A percentile compares a stretch with the other conserved stretches of the same genome.
These are phyloP conservation scores for Luperina testacea DNA, from an alignment of 2,888 invertebrate genomes.

Conservation along the genomic window DNA sequence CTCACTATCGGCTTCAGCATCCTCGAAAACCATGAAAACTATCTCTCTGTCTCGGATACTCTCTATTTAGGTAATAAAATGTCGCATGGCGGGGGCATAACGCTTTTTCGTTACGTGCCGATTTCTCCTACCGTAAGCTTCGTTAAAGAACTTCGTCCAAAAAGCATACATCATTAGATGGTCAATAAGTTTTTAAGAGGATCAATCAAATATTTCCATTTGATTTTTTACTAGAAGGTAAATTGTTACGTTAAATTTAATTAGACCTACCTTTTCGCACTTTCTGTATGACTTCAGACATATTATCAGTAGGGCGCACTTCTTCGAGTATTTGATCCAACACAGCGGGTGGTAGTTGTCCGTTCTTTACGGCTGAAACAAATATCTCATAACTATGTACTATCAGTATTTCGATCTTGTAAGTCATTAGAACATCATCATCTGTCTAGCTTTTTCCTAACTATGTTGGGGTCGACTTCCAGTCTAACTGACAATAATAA, in stretches of 20 bases:
- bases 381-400: background rate
- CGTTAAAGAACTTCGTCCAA: no score
- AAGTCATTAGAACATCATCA: background rate
- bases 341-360: conserved; percentile 16
- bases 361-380: conserved; percentile 17
- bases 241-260: no score
- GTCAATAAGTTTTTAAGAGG: background rate
- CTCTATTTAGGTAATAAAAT: no score
- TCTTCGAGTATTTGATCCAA: conserved; percentile 28
- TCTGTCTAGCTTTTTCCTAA: no score
- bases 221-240: background rate
- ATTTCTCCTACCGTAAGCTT: no score
- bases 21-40: no score
- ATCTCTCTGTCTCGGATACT: no score
- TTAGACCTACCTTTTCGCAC: conserved; percentile 26
- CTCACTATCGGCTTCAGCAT: no score
- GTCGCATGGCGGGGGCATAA: no score
- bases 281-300: conserved; percentile 13
- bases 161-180: background rate
- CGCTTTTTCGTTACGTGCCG: no score
- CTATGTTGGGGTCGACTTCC: background rate
- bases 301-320: conserved; percentile 1
- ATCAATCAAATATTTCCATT: background rate
- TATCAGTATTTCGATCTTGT: background rate
- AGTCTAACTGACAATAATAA: no score